Evolutionary conservation across 2,113 vertebrate genomes (phyloP), one percentile per base, ranked within the genome.

Genomic region (Silurus asotus): DNA sequence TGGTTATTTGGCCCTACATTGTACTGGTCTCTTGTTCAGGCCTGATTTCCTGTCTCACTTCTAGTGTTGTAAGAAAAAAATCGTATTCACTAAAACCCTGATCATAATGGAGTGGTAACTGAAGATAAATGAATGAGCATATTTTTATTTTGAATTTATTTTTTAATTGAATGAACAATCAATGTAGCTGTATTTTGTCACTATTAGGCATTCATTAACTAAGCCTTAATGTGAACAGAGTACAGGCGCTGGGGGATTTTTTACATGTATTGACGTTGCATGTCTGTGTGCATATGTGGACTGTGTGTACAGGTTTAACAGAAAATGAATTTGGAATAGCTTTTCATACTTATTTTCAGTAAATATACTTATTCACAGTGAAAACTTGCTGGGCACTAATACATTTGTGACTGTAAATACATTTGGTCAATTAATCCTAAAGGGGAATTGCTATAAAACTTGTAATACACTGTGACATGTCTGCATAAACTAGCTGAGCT

Each of bases 241-340:
- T 37, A 17, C 37, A 8, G 2, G 2, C 49, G 65, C 48, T 53
- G 59, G 11, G 37, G 37, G 23, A 23, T 37, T 37, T 17, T 51
- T 23, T 51, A 23, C 8, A 62, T 61, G 69, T 15, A 49, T 84
- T 51, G 14, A 61, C 10, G 3, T 48, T 23, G 56, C 6, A 62
- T 75, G 49, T 81, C 19, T 14, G 58, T 62, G 56, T 81, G 56
- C 28, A 61, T 25, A 23, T 81, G 0, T 62, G 23, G 49, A 64
- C 45, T 72, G 17, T n/a, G 5, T 10, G 20, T 20, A 1, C 53
- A 87, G 17, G 19, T 48, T 55, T 92, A 90, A 83, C 90, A 93
- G 91, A 86, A 91, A 91, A 94, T 93, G 92, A 88, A 90, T 53
- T 70, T 83, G 89, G 85, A 88, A 93, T 88, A 87, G 11, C 0